Evolutionary conservation across 2,113 vertebrate species (phyloP).

Genomic region (Phodopus roborovskii): DNA sequence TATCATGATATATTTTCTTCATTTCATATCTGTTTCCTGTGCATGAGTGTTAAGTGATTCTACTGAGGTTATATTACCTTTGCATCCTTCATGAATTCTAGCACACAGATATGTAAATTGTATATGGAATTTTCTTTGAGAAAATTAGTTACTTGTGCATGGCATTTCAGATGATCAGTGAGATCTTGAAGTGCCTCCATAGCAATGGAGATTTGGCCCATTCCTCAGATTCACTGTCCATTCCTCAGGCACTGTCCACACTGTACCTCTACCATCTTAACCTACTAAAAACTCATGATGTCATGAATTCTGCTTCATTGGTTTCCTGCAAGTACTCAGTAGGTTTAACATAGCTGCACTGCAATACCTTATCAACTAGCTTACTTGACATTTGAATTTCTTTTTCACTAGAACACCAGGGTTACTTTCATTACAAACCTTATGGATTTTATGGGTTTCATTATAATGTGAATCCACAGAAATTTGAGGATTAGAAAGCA

Average conservation of each 20-base stretch:
- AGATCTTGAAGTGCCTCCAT: neutral
- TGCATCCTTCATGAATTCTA: neutral
- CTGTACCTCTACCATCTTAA: neutral
- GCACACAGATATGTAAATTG: neutral
- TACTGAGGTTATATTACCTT: neutral
- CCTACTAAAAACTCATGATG: slow-evolving; percentile 4
- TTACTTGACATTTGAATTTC: slow-evolving; percentile 47
- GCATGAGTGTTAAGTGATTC: neutral
- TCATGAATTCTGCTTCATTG: slow-evolving; percentile 28
- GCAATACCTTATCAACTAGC: neutral
- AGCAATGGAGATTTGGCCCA: neutral
- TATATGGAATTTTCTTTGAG: neutral
- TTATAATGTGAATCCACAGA: slow-evolving; percentile 65
- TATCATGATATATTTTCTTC: slow-evolving; percentile 3
- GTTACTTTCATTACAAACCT: slow-evolving; percentile 67
- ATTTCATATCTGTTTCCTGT: neutral
- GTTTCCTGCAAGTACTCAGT: neutral
- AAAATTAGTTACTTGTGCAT: neutral
- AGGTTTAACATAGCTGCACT: neutral
- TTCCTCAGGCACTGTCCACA: neutral
- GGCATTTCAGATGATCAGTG: neutral
- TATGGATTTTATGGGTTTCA: slow-evolving; percentile 57
- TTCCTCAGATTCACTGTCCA: neutral
- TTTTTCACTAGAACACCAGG: neutral
- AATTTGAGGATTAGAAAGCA: slow-evolving; percentile 71